Conservation (phyloP, 2,888 invertebrate species). For the Limnephilus lunatus region DNA sequence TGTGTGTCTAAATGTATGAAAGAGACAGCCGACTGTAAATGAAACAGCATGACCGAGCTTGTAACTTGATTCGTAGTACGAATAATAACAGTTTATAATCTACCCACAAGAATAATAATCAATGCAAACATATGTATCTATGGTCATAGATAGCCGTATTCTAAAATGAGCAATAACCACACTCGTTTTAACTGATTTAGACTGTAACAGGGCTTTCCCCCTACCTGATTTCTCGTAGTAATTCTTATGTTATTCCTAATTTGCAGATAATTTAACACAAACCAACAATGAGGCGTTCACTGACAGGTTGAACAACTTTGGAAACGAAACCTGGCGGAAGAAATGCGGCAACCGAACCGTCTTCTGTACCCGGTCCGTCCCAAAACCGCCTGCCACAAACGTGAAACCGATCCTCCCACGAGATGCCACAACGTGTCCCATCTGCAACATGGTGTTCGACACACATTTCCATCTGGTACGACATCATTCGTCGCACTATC, state of each 20-base stretch:
- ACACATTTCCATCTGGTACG: constrained; percentile 40
- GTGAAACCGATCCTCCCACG: constrained; percentile 9
- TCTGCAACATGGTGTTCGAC: constrained; percentile 37
- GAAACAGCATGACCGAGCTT: no score
- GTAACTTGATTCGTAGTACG: no score
- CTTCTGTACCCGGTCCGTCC: not conserved
- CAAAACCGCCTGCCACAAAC: not conserved
- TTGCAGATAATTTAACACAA: not conserved
- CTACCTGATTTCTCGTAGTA: no score
- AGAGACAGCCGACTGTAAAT: no score
- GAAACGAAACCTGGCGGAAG: constrained; percentile 17
- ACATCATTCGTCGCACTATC: constrained; percentile 46
- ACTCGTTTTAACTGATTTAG: not conserved
- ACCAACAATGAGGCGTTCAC: not conserved
- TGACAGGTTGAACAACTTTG: constrained; percentile 4
- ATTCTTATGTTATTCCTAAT: not conserved
- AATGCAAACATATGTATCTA: no score
- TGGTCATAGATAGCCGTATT: no score
- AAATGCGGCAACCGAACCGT: constrained; percentile 27
- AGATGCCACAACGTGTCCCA: constrained; percentile 37
- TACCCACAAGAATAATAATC: no score
- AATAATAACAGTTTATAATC: no score
- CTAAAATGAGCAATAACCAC: no score
- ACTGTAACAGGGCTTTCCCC: no score
- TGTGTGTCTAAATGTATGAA: no score